Conservation (phyloP, 2,797 vertebrate species). For the Mallotus villosus region DNA sequence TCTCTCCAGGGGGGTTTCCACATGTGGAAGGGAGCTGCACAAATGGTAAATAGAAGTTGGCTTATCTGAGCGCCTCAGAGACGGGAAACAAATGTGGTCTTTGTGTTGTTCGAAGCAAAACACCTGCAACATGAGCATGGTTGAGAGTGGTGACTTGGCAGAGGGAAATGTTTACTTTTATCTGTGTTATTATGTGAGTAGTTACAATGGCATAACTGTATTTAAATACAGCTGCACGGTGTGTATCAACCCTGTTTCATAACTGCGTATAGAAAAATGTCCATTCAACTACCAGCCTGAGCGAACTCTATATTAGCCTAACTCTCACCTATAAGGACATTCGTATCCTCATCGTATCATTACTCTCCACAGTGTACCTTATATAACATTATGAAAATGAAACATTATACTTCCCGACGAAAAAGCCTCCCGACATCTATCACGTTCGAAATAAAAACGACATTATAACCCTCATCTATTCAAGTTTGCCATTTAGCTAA, state of each 20-base stretch:
- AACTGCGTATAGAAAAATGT: no score
- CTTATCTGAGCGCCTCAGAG: conserved; percentile 25
- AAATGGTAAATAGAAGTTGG: conserved; percentile 13
- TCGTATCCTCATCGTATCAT: no score
- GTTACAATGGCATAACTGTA: no score
- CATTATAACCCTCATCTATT: conserved; percentile 33
- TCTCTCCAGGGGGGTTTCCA: background rate
- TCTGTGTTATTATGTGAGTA: background rate
- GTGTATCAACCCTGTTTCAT: no score
- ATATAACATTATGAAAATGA: conserved; percentile 3
- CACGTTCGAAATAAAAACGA: conserved; percentile 19
- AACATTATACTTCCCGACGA: background rate
- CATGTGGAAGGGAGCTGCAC: background rate
- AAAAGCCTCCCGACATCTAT: conserved; percentile 25
- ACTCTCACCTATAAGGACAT: no score
- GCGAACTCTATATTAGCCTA: background rate
- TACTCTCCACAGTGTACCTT: background rate
- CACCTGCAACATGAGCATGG: background rate
- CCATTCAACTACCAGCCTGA: background rate
- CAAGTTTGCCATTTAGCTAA: conserved; percentile 48
- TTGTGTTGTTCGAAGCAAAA: conserved; percentile 21
- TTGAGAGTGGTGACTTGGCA: background rate
- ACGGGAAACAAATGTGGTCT: conserved; percentile 26
- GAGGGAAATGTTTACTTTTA: background rate
- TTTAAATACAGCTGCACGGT: no score